Evolutionary conservation across 2,888 invertebrate species (phyloP).

Genomic region (Tenthredo livida): DNA sequence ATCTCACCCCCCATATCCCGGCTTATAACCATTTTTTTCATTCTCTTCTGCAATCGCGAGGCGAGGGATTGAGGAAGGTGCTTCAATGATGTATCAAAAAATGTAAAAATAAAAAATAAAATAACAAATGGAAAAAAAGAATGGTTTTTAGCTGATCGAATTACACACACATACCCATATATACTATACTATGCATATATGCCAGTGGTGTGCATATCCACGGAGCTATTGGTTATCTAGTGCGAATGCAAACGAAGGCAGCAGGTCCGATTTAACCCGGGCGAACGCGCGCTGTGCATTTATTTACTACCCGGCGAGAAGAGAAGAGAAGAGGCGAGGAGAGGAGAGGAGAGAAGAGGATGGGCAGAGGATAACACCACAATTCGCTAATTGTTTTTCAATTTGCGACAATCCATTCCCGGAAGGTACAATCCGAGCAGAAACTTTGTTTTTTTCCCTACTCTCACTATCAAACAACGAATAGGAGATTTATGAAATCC

Average conservation of each 20-base stretch:
- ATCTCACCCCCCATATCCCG: conserved; percentile 3
- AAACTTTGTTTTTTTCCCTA: conserved; percentile 54
- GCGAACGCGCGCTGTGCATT: conserved; percentile 59
- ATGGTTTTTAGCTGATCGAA: not conserved
- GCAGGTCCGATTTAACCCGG: conserved; percentile 58
- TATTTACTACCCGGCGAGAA: conserved; percentile 57
- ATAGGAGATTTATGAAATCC: not conserved
- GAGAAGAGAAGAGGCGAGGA: conserved; percentile 47
- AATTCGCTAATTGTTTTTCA: conserved; percentile 76
- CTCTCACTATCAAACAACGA: not conserved
- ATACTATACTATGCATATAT: not conserved
- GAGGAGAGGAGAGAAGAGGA: conserved; percentile 52
- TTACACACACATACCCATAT: not conserved
- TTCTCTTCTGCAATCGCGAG: not conserved
- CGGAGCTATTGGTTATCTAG: conserved; percentile 53
- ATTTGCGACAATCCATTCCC: conserved; percentile 72
- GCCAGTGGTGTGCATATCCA: not conserved
- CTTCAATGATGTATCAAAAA: not conserved
- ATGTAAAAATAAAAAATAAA: too few species aligned
- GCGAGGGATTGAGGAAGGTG: not conserved
- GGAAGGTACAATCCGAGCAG: conserved; percentile 52
- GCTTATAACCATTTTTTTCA: not conserved
- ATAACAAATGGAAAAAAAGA: not conserved
- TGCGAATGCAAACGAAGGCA: conserved; percentile 68
- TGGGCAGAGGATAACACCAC: conserved; percentile 61